Evolutionary conservation across 2,113 vertebrate species (phyloP).

Genomic region (Desmodus rotundus): DNA sequence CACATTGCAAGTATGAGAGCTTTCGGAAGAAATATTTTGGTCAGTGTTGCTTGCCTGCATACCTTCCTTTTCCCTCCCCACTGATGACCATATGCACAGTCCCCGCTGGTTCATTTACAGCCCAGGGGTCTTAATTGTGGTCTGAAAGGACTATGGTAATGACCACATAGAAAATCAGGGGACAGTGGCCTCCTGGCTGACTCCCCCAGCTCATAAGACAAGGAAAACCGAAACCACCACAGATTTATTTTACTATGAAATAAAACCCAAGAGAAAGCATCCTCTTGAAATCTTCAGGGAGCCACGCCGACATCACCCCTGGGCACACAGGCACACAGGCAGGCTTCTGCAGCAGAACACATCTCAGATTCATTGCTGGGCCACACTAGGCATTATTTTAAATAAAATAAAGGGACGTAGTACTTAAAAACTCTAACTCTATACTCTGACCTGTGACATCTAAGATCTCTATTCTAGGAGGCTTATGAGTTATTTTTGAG

Average conservation of each 20-base stretch:
- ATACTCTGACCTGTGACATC: not conserved
- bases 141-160: conserved; percentile 54
- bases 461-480: not conserved
- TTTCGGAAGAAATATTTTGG: conserved; percentile 64
- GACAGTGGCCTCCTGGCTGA: conserved; percentile 32
- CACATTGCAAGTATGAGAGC: conserved; percentile 46
- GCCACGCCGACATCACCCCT: not conserved
- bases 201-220: conserved; percentile 20
- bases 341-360: not conserved
- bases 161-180: conserved; percentile 56
- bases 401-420: not conserved
- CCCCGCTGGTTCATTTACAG: not conserved
- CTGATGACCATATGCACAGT: conserved; percentile 4
- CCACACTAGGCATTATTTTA: not conserved
- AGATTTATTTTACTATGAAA: conserved; percentile 56
- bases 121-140: conserved; percentile 57
- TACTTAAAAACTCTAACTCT: not conserved
- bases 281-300: not conserved
- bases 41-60: conserved; percentile 7
- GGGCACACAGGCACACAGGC: not conserved
- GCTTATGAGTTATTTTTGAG: not conserved
- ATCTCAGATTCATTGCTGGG: not conserved
- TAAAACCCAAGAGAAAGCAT: conserved; percentile 48
- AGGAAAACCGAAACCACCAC: conserved; percentile 61
- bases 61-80: conserved; percentile 7